These are phyloP conservation scores for Ctena decussata DNA, from an alignment of 2,888 invertebrate species.

Conservation along the genomic window DNA sequence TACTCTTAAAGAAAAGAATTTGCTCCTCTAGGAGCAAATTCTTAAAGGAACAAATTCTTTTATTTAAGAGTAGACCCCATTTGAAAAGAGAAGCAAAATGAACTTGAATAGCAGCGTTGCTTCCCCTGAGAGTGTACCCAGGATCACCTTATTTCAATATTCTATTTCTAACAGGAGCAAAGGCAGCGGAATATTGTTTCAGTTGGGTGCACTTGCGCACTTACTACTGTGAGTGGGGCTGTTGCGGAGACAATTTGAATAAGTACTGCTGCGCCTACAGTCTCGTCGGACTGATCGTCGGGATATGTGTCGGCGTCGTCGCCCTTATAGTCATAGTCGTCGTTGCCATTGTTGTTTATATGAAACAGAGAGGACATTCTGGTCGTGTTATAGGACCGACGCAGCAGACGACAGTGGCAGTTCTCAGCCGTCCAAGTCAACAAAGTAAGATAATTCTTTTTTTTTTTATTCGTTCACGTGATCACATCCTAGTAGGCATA, in stretches of 20 bases:
- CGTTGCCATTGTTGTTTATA: constrained; percentile 23
- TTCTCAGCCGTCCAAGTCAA: not conserved
- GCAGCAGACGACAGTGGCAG: not conserved
- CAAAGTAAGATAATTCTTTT: not conserved
- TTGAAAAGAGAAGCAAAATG: no score
- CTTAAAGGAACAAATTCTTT: no score
- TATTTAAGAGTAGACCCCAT: no score
- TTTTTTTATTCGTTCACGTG: no score
- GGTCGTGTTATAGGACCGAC: not conserved
- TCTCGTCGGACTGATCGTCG: constrained; percentile 36
- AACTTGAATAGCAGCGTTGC: no score
- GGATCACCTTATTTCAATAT: no score
- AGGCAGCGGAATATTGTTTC: not conserved
- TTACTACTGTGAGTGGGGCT: constrained; percentile 41
- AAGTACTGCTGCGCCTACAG: constrained; percentile 34
- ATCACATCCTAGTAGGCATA: no score
- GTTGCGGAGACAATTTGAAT: constrained; percentile 40
- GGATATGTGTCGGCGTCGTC: constrained; percentile 30
- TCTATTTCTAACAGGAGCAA: no score
- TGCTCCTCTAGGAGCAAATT: no score
- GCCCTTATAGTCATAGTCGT: constrained; percentile 35
- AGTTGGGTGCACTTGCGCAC: not conserved
- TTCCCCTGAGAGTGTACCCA: no score
- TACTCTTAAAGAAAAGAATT: no score
- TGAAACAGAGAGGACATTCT: constrained; percentile 27